Conservation (phyloP, 2,888 invertebrate species). For the Epistrophe eligans region DNA sequence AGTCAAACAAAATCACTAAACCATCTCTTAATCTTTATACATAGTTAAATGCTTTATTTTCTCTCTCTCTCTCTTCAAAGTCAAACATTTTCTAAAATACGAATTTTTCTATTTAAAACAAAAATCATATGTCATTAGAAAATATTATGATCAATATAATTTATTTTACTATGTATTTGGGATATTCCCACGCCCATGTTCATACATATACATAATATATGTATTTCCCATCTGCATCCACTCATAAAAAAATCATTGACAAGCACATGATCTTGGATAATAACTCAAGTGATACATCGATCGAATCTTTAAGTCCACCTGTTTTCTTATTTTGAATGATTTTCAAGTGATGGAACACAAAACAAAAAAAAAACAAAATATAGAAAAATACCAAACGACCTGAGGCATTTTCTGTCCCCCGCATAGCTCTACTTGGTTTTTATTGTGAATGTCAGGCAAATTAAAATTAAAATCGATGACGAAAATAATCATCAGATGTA, state of each 20-base stretch:
- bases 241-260: slow-evolving; percentile 32
- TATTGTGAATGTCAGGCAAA: slow-evolving; percentile 48
- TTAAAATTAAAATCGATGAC: slow-evolving; percentile 57
- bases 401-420: not conserved
- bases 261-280: slow-evolving; percentile 52
- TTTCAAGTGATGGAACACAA: slow-evolving; percentile 17
- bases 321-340: slow-evolving; percentile 34
- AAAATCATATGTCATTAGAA: slow-evolving; percentile 8
- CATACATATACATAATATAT: too few species aligned
- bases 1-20: too few species aligned
- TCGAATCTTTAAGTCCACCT: slow-evolving; percentile 44
- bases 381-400: slow-evolving; percentile 1
- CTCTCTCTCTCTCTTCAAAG: not conserved
- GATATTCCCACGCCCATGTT: slow-evolving; percentile 27
- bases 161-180: too few species aligned
- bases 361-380: slow-evolving; percentile 5
- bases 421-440: not conserved
- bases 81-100: not conserved
- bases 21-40: too few species aligned
- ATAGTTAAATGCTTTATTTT: too few species aligned
- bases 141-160: slow-evolving; percentile 15
- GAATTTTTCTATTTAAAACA: not conserved
- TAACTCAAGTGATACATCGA: slow-evolving; percentile 35
- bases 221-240: slow-evolving; percentile 28
- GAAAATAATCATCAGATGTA: slow-evolving; percentile 44